phyloP scores from a whole-genome alignment of 2,888 invertebrate genomes.

The Drosophila macrospina region DNA sequence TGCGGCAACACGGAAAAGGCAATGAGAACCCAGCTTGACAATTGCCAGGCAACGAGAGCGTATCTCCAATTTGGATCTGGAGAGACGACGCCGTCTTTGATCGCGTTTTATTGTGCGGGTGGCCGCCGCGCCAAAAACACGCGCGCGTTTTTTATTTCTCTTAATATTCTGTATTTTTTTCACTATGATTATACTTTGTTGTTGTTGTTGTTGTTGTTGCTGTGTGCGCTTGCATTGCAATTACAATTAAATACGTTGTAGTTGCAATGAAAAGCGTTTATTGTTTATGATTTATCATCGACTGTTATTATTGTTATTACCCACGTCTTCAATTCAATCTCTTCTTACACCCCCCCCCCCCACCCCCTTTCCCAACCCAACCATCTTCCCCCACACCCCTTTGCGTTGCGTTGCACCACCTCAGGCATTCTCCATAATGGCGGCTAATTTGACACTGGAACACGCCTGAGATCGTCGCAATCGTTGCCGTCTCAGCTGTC shows the following conservation, averaged over 20 bases:
- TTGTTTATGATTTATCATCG: conserved; percentile 73
- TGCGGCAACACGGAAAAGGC: conserved; percentile 61
- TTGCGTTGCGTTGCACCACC: too few relatives aligned
- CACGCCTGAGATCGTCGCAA: conserved; percentile 59
- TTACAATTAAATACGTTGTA: conserved; percentile 52
- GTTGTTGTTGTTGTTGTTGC: conserved; percentile 10
- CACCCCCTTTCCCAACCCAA: conserved; percentile 8
- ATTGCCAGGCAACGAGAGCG: conserved; percentile 40
- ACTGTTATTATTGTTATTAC: conserved; percentile 52
- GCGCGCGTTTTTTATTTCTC: conserved; percentile 10
- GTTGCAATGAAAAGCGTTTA: conserved; percentile 58
- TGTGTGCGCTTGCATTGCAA: conserved; percentile 46
- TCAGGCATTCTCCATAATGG: conserved; percentile 50
- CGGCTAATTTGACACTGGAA: conserved; percentile 76
- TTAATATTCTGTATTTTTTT: not conserved
- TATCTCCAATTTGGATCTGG: conserved; percentile 62
- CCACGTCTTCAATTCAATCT: conserved; percentile 19
- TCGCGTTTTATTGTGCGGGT: conserved; percentile 72
- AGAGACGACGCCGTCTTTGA: conserved; percentile 70
- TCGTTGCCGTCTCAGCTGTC: conserved; percentile 60
- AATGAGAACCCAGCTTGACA: conserved; percentile 62
- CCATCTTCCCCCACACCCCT: too few relatives aligned
- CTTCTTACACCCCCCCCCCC: not conserved
- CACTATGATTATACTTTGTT: conserved; percentile 9
- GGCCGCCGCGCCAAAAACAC: conserved; percentile 46